These are phyloP conservation scores for Papilio gigon DNA, from an alignment of 2,888 invertebrate species.

Conservation along the genomic window DNA sequence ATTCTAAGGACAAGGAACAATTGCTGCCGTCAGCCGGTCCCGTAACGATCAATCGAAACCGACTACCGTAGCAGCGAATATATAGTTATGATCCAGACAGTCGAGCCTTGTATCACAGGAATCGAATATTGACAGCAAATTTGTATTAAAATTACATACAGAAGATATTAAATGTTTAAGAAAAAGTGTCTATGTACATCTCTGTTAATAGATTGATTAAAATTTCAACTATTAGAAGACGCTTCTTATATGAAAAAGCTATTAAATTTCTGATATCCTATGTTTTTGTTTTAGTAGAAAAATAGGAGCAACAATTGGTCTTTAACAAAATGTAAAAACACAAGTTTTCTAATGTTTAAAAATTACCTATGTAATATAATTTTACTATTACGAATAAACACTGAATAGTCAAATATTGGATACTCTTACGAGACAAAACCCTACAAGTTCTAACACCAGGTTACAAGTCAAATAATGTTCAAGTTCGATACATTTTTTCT, in stretches of 20 bases:
- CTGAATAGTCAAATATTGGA: neutral
- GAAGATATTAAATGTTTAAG: neutral
- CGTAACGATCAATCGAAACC: constrained; percentile 34
- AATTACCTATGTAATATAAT: no score
- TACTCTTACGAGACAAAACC: neutral
- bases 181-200: neutral
- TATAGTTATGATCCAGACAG: constrained; percentile 36
- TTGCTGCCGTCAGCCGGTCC: constrained; percentile 39
- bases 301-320: no score
- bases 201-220: neutral
- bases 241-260: neutral
- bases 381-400: neutral
- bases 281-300: neutral
- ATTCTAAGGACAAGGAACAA: constrained; percentile 42
- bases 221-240: neutral
- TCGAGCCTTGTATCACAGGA: constrained; percentile 42
- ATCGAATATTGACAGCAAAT: constrained; percentile 31
- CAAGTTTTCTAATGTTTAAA: no score
- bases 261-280: neutral
- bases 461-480: constrained; percentile 1
- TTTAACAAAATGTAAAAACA: no score
- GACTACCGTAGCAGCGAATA: constrained; percentile 20
- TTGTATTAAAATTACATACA: neutral
- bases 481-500: neutral
- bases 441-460: neutral